These are phyloP conservation scores for Pempheris klunzingeri DNA, from an alignment of 2,797 vertebrate species.

Conservation along the genomic window DNA sequence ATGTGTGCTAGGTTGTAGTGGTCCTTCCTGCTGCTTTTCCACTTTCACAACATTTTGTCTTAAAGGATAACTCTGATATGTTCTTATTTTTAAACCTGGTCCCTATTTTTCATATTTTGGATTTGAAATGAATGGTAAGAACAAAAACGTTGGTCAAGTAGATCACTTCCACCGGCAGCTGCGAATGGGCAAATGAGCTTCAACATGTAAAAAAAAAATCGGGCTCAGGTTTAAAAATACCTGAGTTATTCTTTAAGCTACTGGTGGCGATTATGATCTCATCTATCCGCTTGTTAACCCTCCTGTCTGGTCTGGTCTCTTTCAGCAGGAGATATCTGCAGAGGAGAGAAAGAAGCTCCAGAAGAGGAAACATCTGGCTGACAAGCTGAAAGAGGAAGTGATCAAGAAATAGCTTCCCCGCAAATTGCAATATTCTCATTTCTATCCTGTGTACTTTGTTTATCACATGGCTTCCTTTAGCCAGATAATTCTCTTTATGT, in stretches of 20 bases:
- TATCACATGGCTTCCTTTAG: constrained; percentile 49
- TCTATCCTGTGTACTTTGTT: constrained; percentile 22
- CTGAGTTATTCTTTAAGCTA: no score
- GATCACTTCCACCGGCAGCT: no score
- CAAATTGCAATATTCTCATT: constrained; percentile 38
- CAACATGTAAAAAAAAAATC: no score
- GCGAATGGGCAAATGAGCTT: no score
- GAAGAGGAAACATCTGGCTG: constrained; percentile 95
- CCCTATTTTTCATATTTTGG: no score
- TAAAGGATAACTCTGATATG: no score
- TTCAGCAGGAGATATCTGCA: constrained; percentile 88
- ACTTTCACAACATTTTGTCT: not conserved
- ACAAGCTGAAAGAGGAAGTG: constrained; percentile 98
- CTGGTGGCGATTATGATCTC: not conserved
- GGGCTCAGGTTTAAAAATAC: no score
- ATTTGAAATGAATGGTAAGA: no score
- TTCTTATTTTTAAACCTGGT: no score
- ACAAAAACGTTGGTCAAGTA: no score
- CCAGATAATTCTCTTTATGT: constrained; percentile 15
- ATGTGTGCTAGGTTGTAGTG: not conserved
- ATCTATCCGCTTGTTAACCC: not conserved
- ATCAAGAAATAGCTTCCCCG: constrained; percentile 89
- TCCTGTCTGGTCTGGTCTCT: constrained; percentile 35
- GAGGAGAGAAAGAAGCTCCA: constrained; percentile 93
- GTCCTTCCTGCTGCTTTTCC: constrained; percentile 2